phyloP scores from a whole-genome alignment of 2,888 invertebrate genomes.

The Ommatoiulus sabulosus region DNA sequence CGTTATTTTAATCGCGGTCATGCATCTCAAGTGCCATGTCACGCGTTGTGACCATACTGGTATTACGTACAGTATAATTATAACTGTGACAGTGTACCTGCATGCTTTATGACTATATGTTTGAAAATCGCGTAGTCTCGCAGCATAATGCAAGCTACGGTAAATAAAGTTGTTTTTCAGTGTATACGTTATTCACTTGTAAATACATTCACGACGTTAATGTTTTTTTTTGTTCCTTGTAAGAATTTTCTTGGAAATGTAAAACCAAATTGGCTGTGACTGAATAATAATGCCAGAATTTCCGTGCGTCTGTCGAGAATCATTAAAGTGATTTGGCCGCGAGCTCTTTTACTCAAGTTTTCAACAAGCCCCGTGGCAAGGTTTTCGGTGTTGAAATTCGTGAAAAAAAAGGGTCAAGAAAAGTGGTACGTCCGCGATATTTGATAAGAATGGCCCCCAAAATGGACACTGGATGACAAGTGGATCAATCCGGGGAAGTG shows the following conservation, averaged over 20 bases:
- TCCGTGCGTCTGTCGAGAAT: conserved; percentile 24
- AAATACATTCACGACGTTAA: neutral
- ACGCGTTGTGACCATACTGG: too few species aligned
- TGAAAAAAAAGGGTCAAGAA: conserved; percentile 11
- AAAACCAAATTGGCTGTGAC: conserved; percentile 5
- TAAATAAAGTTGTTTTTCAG: neutral
- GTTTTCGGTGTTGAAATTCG: conserved; percentile 25
- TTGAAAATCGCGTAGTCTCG: too few species aligned
- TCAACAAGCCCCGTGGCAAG: neutral
- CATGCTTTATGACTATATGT: too few species aligned
- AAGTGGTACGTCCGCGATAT: neutral
- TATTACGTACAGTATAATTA: too few species aligned
- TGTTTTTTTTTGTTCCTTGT: neutral
- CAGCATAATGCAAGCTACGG: neutral
- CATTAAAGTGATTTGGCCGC: neutral
- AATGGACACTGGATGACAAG: neutral
- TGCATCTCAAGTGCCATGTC: too few species aligned
- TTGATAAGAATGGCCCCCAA: conserved; percentile 5
- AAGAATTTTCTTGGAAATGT: conserved; percentile 28
- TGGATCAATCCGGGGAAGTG: neutral
- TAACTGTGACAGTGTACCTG: too few species aligned
- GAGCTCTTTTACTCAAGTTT: neutral
- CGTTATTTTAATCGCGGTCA: too few species aligned
- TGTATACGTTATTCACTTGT: neutral
- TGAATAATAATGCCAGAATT: conserved; percentile 36